These are phyloP conservation scores for Nothoprocta pentlandii DNA, from an alignment of 2,113 vertebrate species.

Conservation along the genomic window DNA sequence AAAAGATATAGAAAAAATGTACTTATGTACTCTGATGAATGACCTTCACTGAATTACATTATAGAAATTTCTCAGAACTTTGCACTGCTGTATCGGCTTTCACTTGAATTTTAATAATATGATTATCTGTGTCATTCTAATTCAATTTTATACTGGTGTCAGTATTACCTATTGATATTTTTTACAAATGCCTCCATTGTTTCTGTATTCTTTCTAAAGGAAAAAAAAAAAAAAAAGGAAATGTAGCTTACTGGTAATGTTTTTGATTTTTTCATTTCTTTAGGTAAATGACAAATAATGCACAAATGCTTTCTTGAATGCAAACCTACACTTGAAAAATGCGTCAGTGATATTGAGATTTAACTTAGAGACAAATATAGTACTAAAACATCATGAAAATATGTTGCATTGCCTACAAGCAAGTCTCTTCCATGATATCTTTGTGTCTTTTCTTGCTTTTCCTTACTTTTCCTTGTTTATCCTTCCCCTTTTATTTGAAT, in stretches of 20 bases:
- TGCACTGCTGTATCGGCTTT: background rate
- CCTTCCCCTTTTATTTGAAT: background rate
- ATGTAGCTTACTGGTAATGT: fast-evolving
- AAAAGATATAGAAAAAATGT: background rate
- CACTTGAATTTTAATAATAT: background rate
- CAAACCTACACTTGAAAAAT: background rate
- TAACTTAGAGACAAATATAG: background rate
- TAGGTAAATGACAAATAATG: background rate
- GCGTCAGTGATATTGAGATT: background rate
- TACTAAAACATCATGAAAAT: background rate
- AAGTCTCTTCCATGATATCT: background rate
- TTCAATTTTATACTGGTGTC: background rate
- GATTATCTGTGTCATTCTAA: background rate
- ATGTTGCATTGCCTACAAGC: background rate
- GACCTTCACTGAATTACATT: background rate
- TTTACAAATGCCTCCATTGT: background rate
- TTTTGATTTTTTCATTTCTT: background rate
- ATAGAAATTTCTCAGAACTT: background rate
- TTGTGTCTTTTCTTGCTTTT: background rate
- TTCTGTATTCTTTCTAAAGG: background rate
- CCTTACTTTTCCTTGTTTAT: too few species aligned
- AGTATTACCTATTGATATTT: background rate
- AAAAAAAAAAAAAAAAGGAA: background rate
- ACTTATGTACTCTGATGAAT: background rate
- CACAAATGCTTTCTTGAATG: background rate